Evolutionary conservation across 2,888 invertebrate species (phyloP).

Genomic region (Sminthurinus aureus): DNA sequence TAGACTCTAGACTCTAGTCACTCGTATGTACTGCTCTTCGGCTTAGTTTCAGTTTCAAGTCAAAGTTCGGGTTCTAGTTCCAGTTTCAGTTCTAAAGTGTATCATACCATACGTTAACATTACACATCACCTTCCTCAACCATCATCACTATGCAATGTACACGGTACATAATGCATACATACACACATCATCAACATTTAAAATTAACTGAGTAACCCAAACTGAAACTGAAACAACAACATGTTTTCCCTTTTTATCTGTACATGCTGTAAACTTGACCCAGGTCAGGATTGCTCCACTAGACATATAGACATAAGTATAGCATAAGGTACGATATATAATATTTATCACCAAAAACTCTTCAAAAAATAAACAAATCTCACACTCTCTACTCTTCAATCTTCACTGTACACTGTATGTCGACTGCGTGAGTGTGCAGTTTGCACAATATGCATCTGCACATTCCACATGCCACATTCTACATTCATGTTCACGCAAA

Average conservation of each 20-base stretch:
- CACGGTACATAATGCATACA: too few relatives aligned
- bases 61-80: too few relatives aligned
- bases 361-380: background rate
- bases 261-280: background rate
- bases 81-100: too few relatives aligned
- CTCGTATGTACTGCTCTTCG: too few relatives aligned
- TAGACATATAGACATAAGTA: background rate
- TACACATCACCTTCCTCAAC: conserved; percentile 37
- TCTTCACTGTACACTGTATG: too few relatives aligned
- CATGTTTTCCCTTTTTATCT: background rate
- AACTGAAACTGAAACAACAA: conserved; percentile 12
- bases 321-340: too few relatives aligned
- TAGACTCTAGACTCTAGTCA: conserved; percentile 38
- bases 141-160: background rate
- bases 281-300: conserved; percentile 23
- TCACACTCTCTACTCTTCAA: background rate
- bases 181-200: conserved; percentile 30
- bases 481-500: too few relatives aligned
- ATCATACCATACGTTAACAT: too few relatives aligned
- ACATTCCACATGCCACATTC: too few relatives aligned
- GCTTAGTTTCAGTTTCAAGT: too few relatives aligned
- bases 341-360: background rate
- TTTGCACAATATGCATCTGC: too few relatives aligned
- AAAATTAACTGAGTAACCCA: conserved; percentile 30
- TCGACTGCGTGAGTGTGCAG: too few relatives aligned